Percentiles rank a stretch among this genome's conserved stretches.
Conservation (phyloP, 2,113 vertebrate genomes). For the Daubentonia madagascariensis region DNA sequence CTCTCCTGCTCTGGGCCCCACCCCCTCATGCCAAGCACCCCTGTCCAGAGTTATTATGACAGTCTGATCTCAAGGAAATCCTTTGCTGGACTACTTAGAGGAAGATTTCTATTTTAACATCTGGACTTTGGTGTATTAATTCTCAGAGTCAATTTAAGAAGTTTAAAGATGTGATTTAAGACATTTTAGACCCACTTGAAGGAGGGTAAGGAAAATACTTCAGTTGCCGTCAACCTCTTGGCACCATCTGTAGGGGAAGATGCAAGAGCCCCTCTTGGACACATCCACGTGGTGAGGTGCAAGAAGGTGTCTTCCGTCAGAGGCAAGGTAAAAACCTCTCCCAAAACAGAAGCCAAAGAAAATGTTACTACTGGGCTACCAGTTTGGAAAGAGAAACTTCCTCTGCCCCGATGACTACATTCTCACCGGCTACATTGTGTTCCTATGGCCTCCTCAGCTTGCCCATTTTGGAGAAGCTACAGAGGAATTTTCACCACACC, state of each 20-base stretch:
- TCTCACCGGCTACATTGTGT: background rate
- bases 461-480: background rate
- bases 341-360: background rate
- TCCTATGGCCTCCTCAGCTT: background rate
- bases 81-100: background rate
- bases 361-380: background rate
- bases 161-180: background rate
- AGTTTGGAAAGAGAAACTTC: background rate
- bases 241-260: background rate
- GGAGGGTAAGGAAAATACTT: rapidly evolving
- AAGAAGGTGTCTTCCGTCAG: background rate
- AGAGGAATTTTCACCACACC: background rate
- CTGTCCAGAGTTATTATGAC: rapidly evolving
- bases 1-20: no score
- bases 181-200: background rate
- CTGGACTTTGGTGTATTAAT: background rate
- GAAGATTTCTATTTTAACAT: background rate
- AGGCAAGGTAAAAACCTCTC: background rate
- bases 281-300: background rate
- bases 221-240: background rate
- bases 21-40: rapidly evolving
- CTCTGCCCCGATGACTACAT: background rate
- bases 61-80: background rate
- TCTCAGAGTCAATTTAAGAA: background rate
- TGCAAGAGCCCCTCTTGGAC: background rate